Evolutionary conservation across 2,113 vertebrate genomes (phyloP).

Genomic region (rat (Rattus norvegicus)): GRCr8 NC_086028.1:21263501-21264000

Average conservation of each 20-base stretch:
- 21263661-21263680: constrained; percentile 54
- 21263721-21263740: constrained; percentile 45
- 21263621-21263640: constrained; percentile 47
- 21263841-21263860: constrained; percentile 17
- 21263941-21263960: constrained; percentile 4
- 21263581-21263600: constrained; percentile 49
- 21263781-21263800: constrained; percentile 36
- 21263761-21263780: constrained; percentile 55
- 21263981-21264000: neutral
- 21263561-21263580: constrained; percentile 46
- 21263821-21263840: neutral
- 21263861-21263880: constrained; percentile 9
- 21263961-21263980: constrained; percentile 13
- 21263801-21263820: constrained; percentile 37
- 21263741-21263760: constrained; percentile 45
- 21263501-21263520: neutral
- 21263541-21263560: constrained; percentile 50
- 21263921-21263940: neutral
- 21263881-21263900: constrained; percentile 20
- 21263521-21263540: constrained; percentile 54
- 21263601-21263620: constrained; percentile 39
- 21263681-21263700: constrained; percentile 54
- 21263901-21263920: constrained; percentile 11
- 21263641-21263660: constrained; percentile 63
- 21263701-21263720: constrained; percentile 47